A percentile compares a stretch with the other conserved stretches of the same genome.
phyloP scores from a whole-genome alignment of 2,888 invertebrate genomes.

The Halocaridina rubra region DNA sequence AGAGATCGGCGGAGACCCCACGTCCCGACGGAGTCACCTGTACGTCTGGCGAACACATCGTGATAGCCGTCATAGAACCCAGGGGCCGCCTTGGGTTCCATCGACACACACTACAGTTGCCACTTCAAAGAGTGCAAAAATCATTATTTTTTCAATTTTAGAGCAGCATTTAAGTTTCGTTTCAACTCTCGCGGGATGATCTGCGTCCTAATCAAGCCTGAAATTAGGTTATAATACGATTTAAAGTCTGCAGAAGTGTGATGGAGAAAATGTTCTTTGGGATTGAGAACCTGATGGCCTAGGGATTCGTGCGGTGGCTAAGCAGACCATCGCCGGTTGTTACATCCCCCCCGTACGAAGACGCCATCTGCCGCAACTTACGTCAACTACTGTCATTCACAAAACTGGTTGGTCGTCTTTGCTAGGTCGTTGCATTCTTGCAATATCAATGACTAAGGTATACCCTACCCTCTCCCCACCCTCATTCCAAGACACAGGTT shows the following conservation, averaged over 20 bases:
- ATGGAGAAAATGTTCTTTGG: background rate
- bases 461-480: background rate
- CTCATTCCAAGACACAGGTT: too few relatives aligned
- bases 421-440: conserved; percentile 54
- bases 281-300: background rate
- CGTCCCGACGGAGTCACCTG: conserved; percentile 49
- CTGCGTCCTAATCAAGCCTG: background rate
- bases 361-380: conserved; percentile 46
- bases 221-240: background rate
- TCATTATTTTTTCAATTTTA: background rate
- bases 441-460: conserved; percentile 50
- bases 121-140: conserved; percentile 24
- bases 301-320: background rate
- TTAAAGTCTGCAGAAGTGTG: background rate
- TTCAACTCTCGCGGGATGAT: background rate
- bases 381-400: conserved; percentile 54
- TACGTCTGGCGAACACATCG: conserved; percentile 35
- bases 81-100: background rate
- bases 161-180: background rate
- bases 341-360: conserved; percentile 26
- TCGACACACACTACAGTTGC: conserved; percentile 3
- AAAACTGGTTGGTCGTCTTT: conserved; percentile 53
- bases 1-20: background rate
- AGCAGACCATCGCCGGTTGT: background rate
- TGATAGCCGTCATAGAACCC: conserved; percentile 29